Base-by-base conservation (phyloP, 2,888 invertebrate genomes). In the Ennomos erosarius region DNA sequence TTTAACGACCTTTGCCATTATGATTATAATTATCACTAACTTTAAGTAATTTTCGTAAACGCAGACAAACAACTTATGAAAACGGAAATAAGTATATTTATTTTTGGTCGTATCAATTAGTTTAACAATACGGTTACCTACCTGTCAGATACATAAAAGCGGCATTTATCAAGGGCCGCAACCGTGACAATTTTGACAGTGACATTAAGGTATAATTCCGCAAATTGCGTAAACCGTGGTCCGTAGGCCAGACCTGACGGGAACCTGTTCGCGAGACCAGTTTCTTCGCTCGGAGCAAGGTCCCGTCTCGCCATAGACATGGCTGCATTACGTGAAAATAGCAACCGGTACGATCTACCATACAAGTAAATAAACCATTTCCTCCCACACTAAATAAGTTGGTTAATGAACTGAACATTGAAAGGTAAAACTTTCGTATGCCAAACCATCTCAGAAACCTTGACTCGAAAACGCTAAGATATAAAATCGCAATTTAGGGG, bases 281-380 rank as follows among this genome's bases (percentile, higher is more conserved):
- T 88, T 84, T 72, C 62, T 55, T 69, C 67, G 76, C 78, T 75
- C 70, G 70, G 78, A 79, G 83, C 89, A 88, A 90, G 89, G 90
- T 89, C 89, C 79, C 81, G 90, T 89, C 89, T 79, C 81, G 79
- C 74, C 84, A 80, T 80, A 82, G 79, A 77, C 79, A 70, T 74
- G 74, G 74, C 59, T 58, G 55, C 50, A 58, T 62, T 52, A 62
- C 61, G 51, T 54, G 65, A 63, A 64, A 65, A 64, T 54, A 55
- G 40, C 52, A 53, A 53, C 58, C 49, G 45, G 62, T 39, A 61
- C 11, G 11, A 61, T 50, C 45, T 38, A 44, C 57, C 36, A 10
- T 51, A 45, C 47, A 47, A 58, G 35, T 36, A 43, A 52, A 55
- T 61, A 61, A 55, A 59, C 36, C 38, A 40, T 51, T 60, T 45